Evolutionary conservation across 1,140 invertebrate genomes (phyloP), one percentile per base, ranked within the genome.

Genomic region (Lordiphosa clarofinis): DNA sequence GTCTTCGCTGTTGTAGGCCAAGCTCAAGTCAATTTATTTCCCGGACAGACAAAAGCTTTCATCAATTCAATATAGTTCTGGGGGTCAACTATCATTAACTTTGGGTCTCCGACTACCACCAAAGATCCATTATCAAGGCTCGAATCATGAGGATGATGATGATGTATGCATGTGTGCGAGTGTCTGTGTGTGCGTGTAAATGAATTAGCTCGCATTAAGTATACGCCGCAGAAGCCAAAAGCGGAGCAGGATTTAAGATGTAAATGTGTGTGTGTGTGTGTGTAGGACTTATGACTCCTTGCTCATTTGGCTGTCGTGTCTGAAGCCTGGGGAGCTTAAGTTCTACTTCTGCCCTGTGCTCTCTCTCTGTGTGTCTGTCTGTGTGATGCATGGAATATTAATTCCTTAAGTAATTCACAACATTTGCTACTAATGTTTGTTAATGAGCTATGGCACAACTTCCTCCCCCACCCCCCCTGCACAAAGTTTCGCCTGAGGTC

Each of bases 401-500:
- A 84, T 84, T 86, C 73, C 73, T 73, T 78, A 84, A 84, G 78
- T 84, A 84, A 84, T 84, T 84, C 78, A 84, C 78, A 84, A 73
- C 78, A 84, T 84, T 84, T 84, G 79, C 81, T 73, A 84, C 78
- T 84, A 84, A 84, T 86, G 78, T 84, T 84, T 84, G 79, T 84
- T 84, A 84, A 84, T 84, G 78, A 84, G 78, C 78, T 70, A 28
- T 48, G 73, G 62, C 21, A 4, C 21, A 57, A 46, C 15, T 54
- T 7, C 11, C 2, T 42, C 9, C 10, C 13, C 21, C n/a, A 7
- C 10, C 8, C 4, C 15, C 21, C 11, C 42, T 42, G 28, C 43
- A 36, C 39, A 12, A 33, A 62, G 64, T 44, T 65, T 46, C 47
- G 72, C 55, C 56, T 44, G 57, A 66, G 78, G 78, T 82, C 78